These are phyloP conservation scores for Xenopus petersii DNA, from an alignment of 2,797 vertebrate genomes.

Conservation along the genomic window DNA sequence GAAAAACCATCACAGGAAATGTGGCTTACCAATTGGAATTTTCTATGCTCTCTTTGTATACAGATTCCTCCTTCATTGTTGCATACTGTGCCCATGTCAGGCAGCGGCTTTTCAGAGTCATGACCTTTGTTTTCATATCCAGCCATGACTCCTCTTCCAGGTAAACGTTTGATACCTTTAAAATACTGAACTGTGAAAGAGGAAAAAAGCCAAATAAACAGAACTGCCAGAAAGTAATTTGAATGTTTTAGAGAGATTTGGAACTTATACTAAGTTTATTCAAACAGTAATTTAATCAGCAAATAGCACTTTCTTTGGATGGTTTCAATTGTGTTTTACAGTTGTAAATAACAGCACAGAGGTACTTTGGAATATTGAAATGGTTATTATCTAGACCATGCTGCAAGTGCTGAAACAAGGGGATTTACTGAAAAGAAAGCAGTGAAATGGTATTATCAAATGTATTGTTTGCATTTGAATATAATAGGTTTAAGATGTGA, in stretches of 20 bases:
- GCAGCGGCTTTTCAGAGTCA: conserved; percentile 55
- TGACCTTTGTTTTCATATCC: conserved; percentile 55
- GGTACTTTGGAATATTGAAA: neutral
- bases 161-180: conserved; percentile 58
- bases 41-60: conserved; percentile 62
- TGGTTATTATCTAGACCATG: neutral
- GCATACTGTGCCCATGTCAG: conserved; percentile 55
- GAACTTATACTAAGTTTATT: neutral
- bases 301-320: no score
- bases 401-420: neutral
- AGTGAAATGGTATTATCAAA: neutral
- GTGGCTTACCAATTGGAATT: conserved; percentile 61
- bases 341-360: neutral
- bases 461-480: neutral
- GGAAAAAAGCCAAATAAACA: conserved; percentile 8
- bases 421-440: neutral
- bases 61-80: conserved; percentile 59
- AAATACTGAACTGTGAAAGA: conserved; percentile 57
- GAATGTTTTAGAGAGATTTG: neutral
- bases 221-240: neutral
- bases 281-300: no score
- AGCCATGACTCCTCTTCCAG: conserved; percentile 67
- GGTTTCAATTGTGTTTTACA: neutral
- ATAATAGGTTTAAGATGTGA: no score
- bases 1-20: no score